Conservation (phyloP, 2,113 vertebrate genomes). For the Prochilodus magdalenae region DNA sequence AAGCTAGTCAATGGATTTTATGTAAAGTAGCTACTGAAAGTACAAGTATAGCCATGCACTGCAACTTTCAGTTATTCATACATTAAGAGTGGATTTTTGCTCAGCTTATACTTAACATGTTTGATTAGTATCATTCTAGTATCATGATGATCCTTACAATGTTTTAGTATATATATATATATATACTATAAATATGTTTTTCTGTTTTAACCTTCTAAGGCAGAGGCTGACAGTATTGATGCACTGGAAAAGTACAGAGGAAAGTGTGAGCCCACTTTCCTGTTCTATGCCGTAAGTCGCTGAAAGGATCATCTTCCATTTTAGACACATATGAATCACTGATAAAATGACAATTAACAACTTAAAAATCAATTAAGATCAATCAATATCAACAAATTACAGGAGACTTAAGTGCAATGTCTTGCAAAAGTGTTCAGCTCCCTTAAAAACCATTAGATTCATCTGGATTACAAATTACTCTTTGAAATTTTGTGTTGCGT, state of each 20-base stretch:
- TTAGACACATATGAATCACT: background rate
- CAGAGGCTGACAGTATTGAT: slow-evolving; percentile 88
- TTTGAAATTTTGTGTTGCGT: no score
- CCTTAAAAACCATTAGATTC: no score
- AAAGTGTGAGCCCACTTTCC: slow-evolving; percentile 90
- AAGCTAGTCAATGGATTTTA: background rate
- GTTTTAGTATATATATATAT: background rate
- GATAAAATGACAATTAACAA: background rate
- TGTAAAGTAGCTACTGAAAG: background rate
- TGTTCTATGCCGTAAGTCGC: slow-evolving; percentile 87
- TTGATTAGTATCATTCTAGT: no score
- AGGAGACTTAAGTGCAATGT: no score
- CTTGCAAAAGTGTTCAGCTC: no score
- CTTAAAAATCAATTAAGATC: no score
- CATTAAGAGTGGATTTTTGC: background rate
- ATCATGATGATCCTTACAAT: no score
- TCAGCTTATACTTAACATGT: no score
- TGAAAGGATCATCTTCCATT: background rate
- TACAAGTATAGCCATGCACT: background rate
- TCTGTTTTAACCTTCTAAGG: slow-evolving; percentile 73
- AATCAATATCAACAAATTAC: no score
- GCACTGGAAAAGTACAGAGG: slow-evolving; percentile 86
- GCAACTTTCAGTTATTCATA: background rate
- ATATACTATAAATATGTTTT: background rate
- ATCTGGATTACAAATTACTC: no score